Percentiles rank a stretch among this genome's conserved stretches.
Conservation (phyloP, 1,140 invertebrate species). For the Proales similis region DNA sequence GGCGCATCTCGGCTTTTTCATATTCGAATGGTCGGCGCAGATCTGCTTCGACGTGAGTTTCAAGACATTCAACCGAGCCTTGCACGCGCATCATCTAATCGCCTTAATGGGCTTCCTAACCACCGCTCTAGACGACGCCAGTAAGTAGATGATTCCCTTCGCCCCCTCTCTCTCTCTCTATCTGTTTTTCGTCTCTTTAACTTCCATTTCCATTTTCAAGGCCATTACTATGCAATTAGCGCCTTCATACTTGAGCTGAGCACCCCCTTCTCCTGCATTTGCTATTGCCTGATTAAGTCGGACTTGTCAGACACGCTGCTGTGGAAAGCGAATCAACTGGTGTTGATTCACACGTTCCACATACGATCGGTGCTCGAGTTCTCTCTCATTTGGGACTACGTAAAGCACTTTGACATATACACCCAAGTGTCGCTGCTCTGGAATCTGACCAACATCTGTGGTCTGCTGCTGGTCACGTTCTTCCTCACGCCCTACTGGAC, state of each 20-base stretch:
- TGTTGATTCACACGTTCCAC: conserved; percentile 48
- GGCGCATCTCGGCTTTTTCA: conserved; percentile 45
- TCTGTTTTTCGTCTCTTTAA: too few relatives aligned
- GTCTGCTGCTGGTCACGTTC: conserved; percentile 43
- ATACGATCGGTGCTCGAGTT: conserved; percentile 46
- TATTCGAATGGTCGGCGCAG: conserved; percentile 45
- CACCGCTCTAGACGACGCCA: conserved; percentile 39
- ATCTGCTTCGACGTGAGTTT: conserved; percentile 44
- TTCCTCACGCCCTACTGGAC: conserved; percentile 51
- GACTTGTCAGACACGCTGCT: conserved; percentile 42
- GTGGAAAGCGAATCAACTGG: conserved; percentile 47
- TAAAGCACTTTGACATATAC: conserved; percentile 44
- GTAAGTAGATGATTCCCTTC: too few relatives aligned
- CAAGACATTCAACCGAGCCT: conserved; percentile 42
- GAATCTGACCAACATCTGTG: conserved; percentile 42
- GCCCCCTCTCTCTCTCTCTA: too few relatives aligned
- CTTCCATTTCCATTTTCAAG: too few relatives aligned
- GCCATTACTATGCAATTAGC: conserved; percentile 43
- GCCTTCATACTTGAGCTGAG: conserved; percentile 47
- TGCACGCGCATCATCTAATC: conserved; percentile 47
- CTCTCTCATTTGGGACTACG: conserved; percentile 44
- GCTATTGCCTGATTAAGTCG: conserved; percentile 46
- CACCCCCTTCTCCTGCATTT: conserved; percentile 46
- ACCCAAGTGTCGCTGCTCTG: conserved; percentile 41
- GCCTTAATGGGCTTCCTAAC: conserved; percentile 43